These are phyloP conservation scores for Sinodicranocentrus sp. DNA, from an alignment of 2,888 invertebrate species.

Conservation along the genomic window DNA sequence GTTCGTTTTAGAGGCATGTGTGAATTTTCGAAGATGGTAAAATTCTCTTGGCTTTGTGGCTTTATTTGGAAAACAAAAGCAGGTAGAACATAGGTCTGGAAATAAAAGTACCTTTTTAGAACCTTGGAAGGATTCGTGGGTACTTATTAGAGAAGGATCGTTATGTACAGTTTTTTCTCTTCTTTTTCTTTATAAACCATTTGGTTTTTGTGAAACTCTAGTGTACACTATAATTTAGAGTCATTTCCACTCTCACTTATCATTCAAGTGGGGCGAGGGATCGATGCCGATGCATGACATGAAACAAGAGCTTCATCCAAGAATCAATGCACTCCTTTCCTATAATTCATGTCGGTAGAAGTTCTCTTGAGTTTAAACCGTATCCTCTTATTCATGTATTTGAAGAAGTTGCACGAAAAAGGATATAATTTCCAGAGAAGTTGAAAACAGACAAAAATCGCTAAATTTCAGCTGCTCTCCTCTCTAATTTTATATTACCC, in stretches of 20 bases:
- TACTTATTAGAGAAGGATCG: conserved; percentile 10
- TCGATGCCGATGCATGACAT: background rate
- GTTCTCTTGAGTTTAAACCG: background rate
- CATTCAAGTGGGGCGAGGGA: background rate
- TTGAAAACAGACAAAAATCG: conserved; percentile 18
- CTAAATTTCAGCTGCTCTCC: conserved; percentile 33
- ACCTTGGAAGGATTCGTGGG: too few species aligned
- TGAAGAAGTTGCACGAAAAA: background rate
- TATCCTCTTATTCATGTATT: background rate
- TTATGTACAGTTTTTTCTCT: background rate
- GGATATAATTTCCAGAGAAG: background rate
- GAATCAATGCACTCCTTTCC: too few species aligned
- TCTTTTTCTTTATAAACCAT: conserved; percentile 6
- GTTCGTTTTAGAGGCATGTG: background rate
- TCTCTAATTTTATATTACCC: too few species aligned
- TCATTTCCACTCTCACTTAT: conserved; percentile 61
- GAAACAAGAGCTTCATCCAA: conserved; percentile 1
- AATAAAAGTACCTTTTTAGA: too few species aligned
- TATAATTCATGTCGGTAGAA: background rate
- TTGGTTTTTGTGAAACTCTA: conserved; percentile 1
- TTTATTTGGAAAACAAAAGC: background rate
- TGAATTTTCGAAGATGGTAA: too few species aligned
- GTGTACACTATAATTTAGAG: conserved; percentile 59
- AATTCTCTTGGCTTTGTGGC: too few species aligned
- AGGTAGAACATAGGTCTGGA: background rate